Percentiles rank a stretch among this genome's conserved stretches.
phyloP scores from a whole-genome alignment of 2,113 vertebrate species.

The Orientallactaga bullata region DNA sequence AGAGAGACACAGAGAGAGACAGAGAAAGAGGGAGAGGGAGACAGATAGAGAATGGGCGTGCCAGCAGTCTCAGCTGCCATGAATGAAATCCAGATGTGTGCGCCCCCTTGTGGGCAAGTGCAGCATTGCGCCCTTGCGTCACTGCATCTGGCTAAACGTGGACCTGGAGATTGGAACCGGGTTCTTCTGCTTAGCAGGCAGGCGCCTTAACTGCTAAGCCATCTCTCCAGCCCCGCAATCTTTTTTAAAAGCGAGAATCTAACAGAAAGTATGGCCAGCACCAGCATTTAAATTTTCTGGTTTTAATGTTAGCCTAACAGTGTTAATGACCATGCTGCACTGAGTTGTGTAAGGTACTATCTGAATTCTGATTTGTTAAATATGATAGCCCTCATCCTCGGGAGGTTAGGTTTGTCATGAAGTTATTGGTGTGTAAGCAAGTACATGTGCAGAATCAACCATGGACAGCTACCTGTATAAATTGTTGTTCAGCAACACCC shows the following conservation, averaged over 20 bases:
- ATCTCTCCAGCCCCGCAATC: slow-evolving; percentile 82
- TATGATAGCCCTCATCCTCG: slow-evolving; percentile 88
- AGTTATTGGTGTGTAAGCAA: slow-evolving; percentile 88
- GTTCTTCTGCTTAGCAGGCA: slow-evolving; percentile 71
- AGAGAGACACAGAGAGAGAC: too few relatives aligned
- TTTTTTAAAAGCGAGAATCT: slow-evolving; percentile 88
- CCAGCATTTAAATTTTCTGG: slow-evolving; percentile 88
- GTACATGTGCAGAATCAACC: slow-evolving; percentile 88
- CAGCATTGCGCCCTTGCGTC: too few relatives aligned
- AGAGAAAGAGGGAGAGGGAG: too few relatives aligned
- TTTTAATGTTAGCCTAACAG: slow-evolving; percentile 89
- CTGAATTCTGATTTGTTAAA: slow-evolving; percentile 89
- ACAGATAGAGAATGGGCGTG: too few relatives aligned
- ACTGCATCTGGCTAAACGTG: too few relatives aligned
- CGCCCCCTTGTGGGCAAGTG: too few relatives aligned
- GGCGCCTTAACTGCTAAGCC: too few relatives aligned
- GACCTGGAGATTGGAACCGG: too few relatives aligned
- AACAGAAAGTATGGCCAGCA: slow-evolving; percentile 89
- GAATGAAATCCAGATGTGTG: too few relatives aligned
- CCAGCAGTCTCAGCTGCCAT: too few relatives aligned
- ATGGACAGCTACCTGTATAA: slow-evolving; percentile 85
- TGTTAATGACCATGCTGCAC: slow-evolving; percentile 90
- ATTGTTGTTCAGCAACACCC: slow-evolving; percentile 84
- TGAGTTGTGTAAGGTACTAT: slow-evolving; percentile 89
- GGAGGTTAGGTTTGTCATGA: slow-evolving; percentile 90